phyloP scores from a whole-genome alignment of 2,888 invertebrate species.

The Catocala sponsa region DNA sequence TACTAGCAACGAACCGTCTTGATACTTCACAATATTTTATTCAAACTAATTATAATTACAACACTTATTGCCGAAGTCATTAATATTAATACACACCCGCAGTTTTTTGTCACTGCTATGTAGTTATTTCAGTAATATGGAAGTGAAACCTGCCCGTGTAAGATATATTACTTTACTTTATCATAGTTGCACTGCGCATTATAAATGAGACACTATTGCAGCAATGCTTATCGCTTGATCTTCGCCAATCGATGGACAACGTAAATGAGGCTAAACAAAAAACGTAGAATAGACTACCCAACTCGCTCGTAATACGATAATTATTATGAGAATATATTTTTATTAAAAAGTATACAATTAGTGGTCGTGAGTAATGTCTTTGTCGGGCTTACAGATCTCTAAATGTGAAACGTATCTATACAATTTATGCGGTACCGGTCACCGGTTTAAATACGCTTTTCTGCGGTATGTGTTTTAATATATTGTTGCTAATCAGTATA shows the following conservation, averaged over 20 bases:
- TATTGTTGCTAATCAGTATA: too few species aligned
- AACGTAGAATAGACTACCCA: constrained; percentile 48
- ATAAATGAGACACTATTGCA: constrained; percentile 50
- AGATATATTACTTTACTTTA: constrained; percentile 23
- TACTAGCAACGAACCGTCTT: constrained; percentile 60
- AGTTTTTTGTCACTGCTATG: not conserved
- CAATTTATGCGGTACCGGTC: constrained; percentile 31
- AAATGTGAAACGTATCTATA: constrained; percentile 56
- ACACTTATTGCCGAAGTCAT: not conserved
- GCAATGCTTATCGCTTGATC: constrained; percentile 68
- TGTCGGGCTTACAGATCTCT: constrained; percentile 52
- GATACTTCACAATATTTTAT: constrained; percentile 63
- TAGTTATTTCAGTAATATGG: constrained; percentile 12
- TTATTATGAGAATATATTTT: constrained; percentile 62
- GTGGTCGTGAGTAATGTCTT: constrained; percentile 53
- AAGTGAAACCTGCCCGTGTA: constrained; percentile 18
- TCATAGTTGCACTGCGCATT: constrained; percentile 16
- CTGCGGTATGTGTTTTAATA: too few species aligned
- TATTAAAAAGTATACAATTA: constrained; percentile 55
- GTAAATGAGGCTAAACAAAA: constrained; percentile 53
- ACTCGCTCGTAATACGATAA: constrained; percentile 60
- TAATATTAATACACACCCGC: not conserved
- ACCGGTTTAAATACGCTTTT: constrained; percentile 32
- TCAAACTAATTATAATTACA: constrained; percentile 12
- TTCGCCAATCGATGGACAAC: constrained; percentile 65